Evolutionary conservation across 2,113 vertebrate genomes (phyloP), one percentile per base, ranked within the genome.

Genomic region (Takifugu bimaculatus): DNA sequence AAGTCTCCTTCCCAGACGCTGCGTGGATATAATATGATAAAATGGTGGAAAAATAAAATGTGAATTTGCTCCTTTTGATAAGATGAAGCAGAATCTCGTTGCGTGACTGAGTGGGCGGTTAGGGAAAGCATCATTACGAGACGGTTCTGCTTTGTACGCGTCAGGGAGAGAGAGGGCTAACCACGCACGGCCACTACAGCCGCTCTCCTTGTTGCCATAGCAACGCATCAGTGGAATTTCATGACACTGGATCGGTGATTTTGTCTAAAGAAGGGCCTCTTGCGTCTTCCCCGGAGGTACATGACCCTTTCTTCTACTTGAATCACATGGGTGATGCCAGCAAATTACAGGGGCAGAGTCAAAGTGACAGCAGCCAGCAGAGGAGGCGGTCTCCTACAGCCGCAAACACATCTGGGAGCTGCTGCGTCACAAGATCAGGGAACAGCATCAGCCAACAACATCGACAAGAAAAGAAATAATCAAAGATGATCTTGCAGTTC

Each of bases 131-230:
- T 89, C 77, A 82, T 90, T 85, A 83, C 78, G 85, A 80, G 73
- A 78, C 77, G 74, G 44, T 74, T 68, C 74, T 32, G 65, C 76
- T 75, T 63, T 61, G 62, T 68, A 57, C 50, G 57, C 57, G 77
- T 72, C 50, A 2, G 49, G 15, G 54, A 47, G 27, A 25, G 14
- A 50, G 27, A 25, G 26, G 49, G 57, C 75, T 68, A 75, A 76
- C 74, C 65, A 75, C 76, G 65, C 77, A 70, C 83, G 72, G 72
- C 87, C 80, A 78, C 78, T 72, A 77, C 80, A 68, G 44, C 12
- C 75, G 88, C 87, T 73, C 66, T 80, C 58, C 57, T 68, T 63
- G 91, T 92, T 91, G 76, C 92, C 84, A 91, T 92, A 68, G 92
- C 78, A 90, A 93, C 91, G 47, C 60, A 81, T 83, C 83, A n/a